Percentiles rank a stretch among this genome's conserved stretches.
Evolutionary conservation across 2,888 invertebrate species (phyloP).

Genomic region (Apotomis turbidana): DNA sequence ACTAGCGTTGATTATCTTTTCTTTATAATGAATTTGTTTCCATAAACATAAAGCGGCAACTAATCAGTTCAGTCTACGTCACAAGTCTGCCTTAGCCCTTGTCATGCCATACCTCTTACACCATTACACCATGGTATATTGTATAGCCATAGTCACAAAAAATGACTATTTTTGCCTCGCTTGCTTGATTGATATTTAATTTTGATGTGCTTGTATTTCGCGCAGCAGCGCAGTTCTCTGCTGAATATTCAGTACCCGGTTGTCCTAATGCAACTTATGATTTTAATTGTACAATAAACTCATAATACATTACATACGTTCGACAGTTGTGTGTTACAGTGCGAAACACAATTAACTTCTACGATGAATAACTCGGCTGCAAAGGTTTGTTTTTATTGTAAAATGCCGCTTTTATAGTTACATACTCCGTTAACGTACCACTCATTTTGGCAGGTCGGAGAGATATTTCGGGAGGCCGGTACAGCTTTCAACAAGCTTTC

Average conservation of each 20-base stretch:
- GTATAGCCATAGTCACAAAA: too few species aligned
- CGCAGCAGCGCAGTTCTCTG: neutral
- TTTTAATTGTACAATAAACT: too few species aligned
- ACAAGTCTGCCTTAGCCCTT: too few species aligned
- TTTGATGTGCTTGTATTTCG: too few species aligned
- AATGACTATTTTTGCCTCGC: too few species aligned
- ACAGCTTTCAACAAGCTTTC: constrained; percentile 96
- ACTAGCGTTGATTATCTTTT: too few species aligned
- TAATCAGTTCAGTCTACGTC: too few species aligned
- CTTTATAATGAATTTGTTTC: too few species aligned
- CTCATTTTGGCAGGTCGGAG: constrained; percentile 90
- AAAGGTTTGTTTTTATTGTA: constrained; percentile 45
- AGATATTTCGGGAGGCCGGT: constrained; percentile 98
- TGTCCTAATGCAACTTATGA: neutral
- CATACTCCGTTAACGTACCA: constrained; percentile 12
- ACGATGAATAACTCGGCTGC: constrained; percentile 55
- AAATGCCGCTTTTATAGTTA: neutral
- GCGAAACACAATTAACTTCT: neutral
- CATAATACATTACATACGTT: neutral
- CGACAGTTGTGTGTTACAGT: neutral
- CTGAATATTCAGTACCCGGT: neutral
- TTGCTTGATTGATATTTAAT: too few species aligned
- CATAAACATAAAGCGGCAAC: too few species aligned
- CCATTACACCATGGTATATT: too few species aligned
- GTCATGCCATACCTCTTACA: too few species aligned